Percentiles rank a stretch among this genome's conserved stretches.
Conservation (phyloP, 1,140 invertebrate genomes). For the Drosophila nigromelanica region DNA sequence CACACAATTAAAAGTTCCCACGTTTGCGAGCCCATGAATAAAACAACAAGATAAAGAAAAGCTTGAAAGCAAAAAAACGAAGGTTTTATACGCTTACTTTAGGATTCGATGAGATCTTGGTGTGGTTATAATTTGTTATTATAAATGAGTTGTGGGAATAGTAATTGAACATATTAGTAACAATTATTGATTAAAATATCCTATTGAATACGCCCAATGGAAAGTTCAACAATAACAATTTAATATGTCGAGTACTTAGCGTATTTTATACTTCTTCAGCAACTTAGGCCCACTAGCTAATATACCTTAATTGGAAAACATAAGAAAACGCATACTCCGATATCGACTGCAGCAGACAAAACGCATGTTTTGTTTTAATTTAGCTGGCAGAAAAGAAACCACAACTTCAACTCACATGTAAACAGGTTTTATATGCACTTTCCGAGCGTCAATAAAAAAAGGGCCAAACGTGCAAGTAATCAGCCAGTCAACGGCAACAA, state of each 20-base stretch:
- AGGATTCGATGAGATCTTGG: too few species aligned
- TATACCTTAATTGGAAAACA: neutral
- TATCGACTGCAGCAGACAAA: constrained; percentile 63
- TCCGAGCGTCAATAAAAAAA: constrained; percentile 31
- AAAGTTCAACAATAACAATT: too few species aligned
- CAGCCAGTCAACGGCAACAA: constrained; percentile 17
- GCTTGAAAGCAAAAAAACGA: neutral
- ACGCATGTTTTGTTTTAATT: constrained; percentile 81
- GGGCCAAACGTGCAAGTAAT: constrained; percentile 46
- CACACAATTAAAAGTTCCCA: constrained; percentile 79
- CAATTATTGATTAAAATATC: too few species aligned
- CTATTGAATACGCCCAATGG: too few species aligned
- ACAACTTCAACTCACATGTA: constrained; percentile 34
- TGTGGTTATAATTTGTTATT: too few species aligned
- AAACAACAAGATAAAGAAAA: constrained; percentile 50
- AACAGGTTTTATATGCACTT: constrained; percentile 55
- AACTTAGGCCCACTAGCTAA: constrained; percentile 1
- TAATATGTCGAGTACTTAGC: too few species aligned
- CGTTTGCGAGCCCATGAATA: constrained; percentile 67
- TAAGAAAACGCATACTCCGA: constrained; percentile 36
- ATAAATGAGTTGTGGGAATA: too few species aligned
- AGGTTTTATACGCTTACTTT: constrained; percentile 8
- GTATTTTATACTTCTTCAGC: too few species aligned
- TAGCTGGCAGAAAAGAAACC: constrained; percentile 57
- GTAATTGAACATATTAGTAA: too few species aligned